phyloP scores from a whole-genome alignment of 2,888 invertebrate species.

The Anthophora plumipes region DNA sequence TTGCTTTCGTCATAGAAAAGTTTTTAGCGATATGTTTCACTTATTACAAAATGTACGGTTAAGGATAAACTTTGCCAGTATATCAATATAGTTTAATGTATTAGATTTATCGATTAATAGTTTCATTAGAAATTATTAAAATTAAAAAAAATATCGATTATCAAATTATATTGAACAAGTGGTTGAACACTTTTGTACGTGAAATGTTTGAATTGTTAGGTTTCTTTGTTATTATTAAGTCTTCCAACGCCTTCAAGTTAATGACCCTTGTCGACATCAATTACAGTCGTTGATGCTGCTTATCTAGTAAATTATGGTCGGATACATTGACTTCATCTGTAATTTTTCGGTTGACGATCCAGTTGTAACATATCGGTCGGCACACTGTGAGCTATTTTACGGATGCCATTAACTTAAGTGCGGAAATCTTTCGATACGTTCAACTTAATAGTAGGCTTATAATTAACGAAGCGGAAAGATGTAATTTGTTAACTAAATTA shows the following conservation, averaged over 20 bases:
- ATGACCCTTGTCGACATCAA: neutral
- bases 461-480: constrained; percentile 15
- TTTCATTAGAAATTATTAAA: constrained; percentile 3
- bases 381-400: neutral
- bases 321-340: neutral
- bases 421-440: constrained; percentile 2
- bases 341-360: constrained; percentile 10
- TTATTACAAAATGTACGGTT: neutral
- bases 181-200: neutral
- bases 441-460: neutral
- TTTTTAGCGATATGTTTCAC: neutral
- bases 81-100: too few species aligned
- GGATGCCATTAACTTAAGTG: constrained; percentile 1
- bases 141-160: neutral
- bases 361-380: neutral
- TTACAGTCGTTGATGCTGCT: neutral
- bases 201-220: neutral
- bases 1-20: neutral
- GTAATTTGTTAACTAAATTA: constrained; percentile 29
- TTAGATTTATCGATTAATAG: neutral
- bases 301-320: constrained; percentile 6
- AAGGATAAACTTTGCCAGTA: neutral
- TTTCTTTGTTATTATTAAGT: neutral
- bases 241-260: neutral
- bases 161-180: neutral